Evolutionary conservation across 2,888 invertebrate species (phyloP), one percentile per base, ranked within the genome.

Genomic region (Luperina nickerlii): DNA sequence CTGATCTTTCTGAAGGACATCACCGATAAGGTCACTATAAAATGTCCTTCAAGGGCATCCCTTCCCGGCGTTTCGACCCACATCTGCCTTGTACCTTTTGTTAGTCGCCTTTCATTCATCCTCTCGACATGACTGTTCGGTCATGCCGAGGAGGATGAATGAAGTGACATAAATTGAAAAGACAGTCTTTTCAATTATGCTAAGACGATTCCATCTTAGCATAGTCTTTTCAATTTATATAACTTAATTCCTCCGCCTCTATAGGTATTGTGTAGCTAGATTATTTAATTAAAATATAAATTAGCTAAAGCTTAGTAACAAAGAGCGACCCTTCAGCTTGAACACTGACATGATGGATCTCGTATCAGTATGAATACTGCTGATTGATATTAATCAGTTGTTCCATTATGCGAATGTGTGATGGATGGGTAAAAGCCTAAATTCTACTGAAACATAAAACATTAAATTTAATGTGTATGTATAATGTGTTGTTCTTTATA

Each of bases 341-440:
- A 63, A 63, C 51, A 77, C 27, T 24, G 51, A 42, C 18, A n/a
- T 63, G n/a, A 76, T 76, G 51, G 62, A 63, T 76, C 51, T 77
- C 77, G 18, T 76, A 77, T 62, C 24, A 51, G 27, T 76, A 15
- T 76, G 27, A 38, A 48, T 60, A 32, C 60, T 74, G 75, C 57
- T 72, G 38, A 74, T 75, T 60, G 45, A 48, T 76, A 76, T 48
- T 48, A 45, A 32, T 62, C 38, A 76, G 9, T 48, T 45, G 48
- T 75, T 75, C n/a, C 32, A 20, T 48, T 76, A 60, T 2, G 38
- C 20, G 45, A 76, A n/a, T 76, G 18, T 24, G 24, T 75, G 42
- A 75, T 57, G 9, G 20, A 76, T 62, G 32, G 9, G 60, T 8
- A 42, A n/a, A 60, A 32, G 32, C 57, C 13, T 74, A 15, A 27